Evolutionary conservation across 2,113 vertebrate genomes (phyloP).

Genomic region (Orientallactaga bullata): DNA sequence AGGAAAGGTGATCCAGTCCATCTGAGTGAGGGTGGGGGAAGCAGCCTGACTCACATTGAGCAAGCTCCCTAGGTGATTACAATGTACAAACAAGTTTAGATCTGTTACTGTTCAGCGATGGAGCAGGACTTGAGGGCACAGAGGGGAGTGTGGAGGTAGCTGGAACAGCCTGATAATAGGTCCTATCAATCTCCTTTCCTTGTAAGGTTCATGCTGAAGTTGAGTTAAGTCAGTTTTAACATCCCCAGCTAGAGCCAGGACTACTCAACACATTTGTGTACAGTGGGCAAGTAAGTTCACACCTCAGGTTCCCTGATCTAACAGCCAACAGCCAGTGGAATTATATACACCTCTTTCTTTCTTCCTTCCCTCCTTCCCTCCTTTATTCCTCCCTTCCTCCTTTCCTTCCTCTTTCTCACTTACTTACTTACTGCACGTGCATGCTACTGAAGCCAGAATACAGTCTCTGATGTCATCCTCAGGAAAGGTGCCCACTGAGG

Average conservation of each 20-base stretch:
- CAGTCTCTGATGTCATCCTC: no score
- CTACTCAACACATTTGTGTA: neutral
- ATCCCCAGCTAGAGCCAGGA: neutral
- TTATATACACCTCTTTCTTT: neutral
- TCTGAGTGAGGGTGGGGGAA: neutral
- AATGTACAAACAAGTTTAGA: neutral
- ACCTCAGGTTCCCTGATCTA: neutral
- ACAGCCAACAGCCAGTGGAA: neutral
- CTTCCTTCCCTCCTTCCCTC: no score
- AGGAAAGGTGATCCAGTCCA: neutral
- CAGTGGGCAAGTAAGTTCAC: neutral
- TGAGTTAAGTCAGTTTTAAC: neutral
- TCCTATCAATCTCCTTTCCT: neutral
- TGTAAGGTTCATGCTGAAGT: neutral
- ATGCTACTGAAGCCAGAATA: no score
- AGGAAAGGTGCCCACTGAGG: no score
- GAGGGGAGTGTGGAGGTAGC: neutral
- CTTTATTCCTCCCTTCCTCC: no score
- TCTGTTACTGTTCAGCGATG: neutral
- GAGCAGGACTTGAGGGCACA: neutral
- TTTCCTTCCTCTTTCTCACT: no score
- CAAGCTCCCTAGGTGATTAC: neutral
- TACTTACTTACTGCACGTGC: no score
- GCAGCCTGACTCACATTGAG: neutral
- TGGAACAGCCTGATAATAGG: fast-evolving